phyloP scores from a whole-genome alignment of 2,888 invertebrate species.

The Hypena proboscidalis region DNA sequence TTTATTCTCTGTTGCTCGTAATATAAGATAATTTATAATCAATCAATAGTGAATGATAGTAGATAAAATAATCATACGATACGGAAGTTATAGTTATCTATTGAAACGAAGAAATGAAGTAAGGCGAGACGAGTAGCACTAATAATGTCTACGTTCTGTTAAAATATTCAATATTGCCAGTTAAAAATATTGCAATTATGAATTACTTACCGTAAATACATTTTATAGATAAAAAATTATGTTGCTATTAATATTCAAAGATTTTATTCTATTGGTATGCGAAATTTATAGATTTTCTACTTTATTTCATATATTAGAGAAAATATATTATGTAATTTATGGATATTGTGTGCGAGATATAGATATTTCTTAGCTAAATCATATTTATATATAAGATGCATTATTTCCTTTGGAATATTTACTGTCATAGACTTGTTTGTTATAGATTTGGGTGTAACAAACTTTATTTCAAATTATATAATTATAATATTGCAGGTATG shows the following conservation, averaged over 20 bases:
- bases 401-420: constrained; percentile 34
- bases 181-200: constrained; percentile 43
- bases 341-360: constrained; percentile 21
- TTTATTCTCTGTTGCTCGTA: constrained; percentile 17
- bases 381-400: constrained; percentile 31
- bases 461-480: not conserved
- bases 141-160: constrained; percentile 46
- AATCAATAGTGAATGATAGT: constrained; percentile 45
- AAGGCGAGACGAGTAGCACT: constrained; percentile 68
- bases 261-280: constrained; percentile 29
- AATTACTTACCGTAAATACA: constrained; percentile 37
- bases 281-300: constrained; percentile 15
- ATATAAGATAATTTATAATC: constrained; percentile 33
- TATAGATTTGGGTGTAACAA: constrained; percentile 14
- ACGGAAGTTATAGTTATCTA: constrained; percentile 52
- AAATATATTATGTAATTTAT: constrained; percentile 24
- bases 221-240: constrained; percentile 33
- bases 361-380: constrained; percentile 31
- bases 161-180: constrained; percentile 48
- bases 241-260: constrained; percentile 38
- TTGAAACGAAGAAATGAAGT: constrained; percentile 40
- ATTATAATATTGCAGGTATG: not conserved
- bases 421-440: constrained; percentile 20
- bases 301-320: constrained; percentile 26
- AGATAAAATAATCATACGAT: constrained; percentile 57